Conservation (phyloP, 2,113 vertebrate genomes). For the Vireo altiloquus region DNA sequence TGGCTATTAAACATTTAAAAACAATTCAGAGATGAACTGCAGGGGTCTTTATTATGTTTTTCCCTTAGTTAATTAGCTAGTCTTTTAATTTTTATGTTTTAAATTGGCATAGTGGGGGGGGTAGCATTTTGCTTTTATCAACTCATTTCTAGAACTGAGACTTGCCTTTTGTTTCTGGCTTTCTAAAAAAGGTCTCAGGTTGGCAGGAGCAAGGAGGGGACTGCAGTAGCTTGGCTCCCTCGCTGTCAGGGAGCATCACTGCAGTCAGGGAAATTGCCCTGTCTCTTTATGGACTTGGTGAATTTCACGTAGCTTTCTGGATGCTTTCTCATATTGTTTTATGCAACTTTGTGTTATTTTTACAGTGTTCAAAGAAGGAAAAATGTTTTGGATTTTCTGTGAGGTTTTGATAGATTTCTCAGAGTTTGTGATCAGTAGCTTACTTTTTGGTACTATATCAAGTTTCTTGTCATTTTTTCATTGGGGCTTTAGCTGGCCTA, state of each 20-base stretch:
- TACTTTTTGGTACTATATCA: background rate
- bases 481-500: background rate
- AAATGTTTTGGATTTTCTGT: background rate
- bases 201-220: background rate
- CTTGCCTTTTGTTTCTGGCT: background rate
- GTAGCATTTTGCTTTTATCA: background rate
- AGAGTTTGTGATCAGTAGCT: background rate
- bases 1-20: background rate
- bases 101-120: background rate
- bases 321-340: background rate
- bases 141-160: background rate
- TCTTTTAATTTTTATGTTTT: background rate
- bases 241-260: background rate
- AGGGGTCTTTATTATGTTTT: background rate
- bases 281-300: background rate
- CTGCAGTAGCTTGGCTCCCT: slow-evolving; percentile 25
- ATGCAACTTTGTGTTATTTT: background rate
- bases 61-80: background rate
- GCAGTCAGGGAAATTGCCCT: background rate
- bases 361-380: background rate
- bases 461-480: background rate
- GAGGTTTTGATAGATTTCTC: background rate
- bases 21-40: background rate
- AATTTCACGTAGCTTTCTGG: background rate
- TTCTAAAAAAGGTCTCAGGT: background rate